These are phyloP conservation scores for Graphium colonna DNA, from an alignment of 2,888 invertebrate species.

Conservation along the genomic window DNA sequence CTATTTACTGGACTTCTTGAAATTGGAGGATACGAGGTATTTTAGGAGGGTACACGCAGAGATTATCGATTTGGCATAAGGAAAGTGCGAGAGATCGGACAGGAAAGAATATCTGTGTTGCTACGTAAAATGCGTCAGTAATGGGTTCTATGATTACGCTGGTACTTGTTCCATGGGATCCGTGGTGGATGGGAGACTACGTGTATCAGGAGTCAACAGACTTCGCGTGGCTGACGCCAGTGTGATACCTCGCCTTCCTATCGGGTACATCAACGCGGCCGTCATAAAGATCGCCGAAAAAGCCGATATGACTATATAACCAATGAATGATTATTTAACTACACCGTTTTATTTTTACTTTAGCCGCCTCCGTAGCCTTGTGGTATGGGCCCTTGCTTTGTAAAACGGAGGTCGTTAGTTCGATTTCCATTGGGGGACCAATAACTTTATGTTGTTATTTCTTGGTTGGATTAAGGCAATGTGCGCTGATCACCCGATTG, in stretches of 20 bases:
- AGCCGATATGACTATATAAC: not conserved
- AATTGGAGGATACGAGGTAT: constrained; percentile 38
- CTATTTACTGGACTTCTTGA: constrained; percentile 38
- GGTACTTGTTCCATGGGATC: constrained; percentile 88
- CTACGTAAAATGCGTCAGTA: constrained; percentile 52
- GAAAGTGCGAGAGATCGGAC: constrained; percentile 34
- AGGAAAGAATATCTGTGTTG: constrained; percentile 48
- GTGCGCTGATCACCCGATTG: too few species aligned
- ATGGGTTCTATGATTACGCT: constrained; percentile 84
- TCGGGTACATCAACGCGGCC: constrained; percentile 83
- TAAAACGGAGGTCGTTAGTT: too few species aligned
- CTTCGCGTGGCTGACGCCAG: constrained; percentile 42
- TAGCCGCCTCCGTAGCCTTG: too few species aligned
- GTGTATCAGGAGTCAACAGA: constrained; percentile 32
- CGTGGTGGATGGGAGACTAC: constrained; percentile 82
- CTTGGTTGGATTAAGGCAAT: too few species aligned
- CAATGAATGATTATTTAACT: too few species aligned
- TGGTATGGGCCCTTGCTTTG: too few species aligned
- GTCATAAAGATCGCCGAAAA: constrained; percentile 87
- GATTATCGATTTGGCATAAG: constrained; percentile 31
- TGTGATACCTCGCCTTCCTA: constrained; percentile 71
- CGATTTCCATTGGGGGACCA: too few species aligned
- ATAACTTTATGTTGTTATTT: too few species aligned
- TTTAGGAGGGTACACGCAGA: constrained; percentile 36
- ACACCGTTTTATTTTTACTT: too few species aligned